Evolutionary conservation across 2,113 vertebrate species (phyloP).

Genomic region (Nannobrachium achirus): DNA sequence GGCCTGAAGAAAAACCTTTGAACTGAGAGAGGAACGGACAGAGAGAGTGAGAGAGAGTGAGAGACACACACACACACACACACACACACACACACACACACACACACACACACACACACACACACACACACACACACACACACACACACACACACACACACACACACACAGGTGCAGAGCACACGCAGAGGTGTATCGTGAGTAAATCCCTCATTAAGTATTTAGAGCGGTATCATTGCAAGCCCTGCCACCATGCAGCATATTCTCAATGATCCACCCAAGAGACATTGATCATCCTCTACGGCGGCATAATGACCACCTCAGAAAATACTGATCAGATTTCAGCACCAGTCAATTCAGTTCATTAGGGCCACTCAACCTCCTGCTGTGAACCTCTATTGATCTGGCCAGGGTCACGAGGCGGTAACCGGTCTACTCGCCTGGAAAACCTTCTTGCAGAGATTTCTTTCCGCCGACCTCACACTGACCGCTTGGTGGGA

Average conservation of each 20-base stretch:
- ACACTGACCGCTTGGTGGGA: too few relatives aligned
- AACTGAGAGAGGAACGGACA: conserved; percentile 18
- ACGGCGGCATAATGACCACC: conserved; percentile 78
- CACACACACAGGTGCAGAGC: conserved; percentile 28
- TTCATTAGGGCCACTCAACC: conserved; percentile 76
- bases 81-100: not conserved
- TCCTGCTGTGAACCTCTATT: conserved; percentile 70
- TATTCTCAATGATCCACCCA: conserved; percentile 67
- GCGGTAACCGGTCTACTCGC: too few relatives aligned
- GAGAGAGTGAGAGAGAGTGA: not conserved
- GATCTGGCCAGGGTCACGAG: conserved; percentile 70
- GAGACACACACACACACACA: too few relatives aligned
- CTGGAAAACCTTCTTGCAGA: too few relatives aligned
- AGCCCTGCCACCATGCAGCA: conserved; percentile 61
- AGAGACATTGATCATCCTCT: conserved; percentile 80
- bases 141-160: conserved; percentile 46
- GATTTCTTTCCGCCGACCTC: too few relatives aligned
- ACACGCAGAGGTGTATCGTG: conserved; percentile 47
- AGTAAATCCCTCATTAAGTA: conserved; percentile 76
- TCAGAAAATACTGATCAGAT: conserved; percentile 79
- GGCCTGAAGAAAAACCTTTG: conserved; percentile 56
- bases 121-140: conserved; percentile 5
- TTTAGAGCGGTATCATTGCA: conserved; percentile 71
- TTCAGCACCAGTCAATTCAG: conserved; percentile 74
- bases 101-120: not conserved